A percentile compares a stretch with the other conserved stretches of the same genome.
These are phyloP conservation scores for Clinocottus analis DNA, from an alignment of 2,113 vertebrate species.

Conservation along the genomic window DNA sequence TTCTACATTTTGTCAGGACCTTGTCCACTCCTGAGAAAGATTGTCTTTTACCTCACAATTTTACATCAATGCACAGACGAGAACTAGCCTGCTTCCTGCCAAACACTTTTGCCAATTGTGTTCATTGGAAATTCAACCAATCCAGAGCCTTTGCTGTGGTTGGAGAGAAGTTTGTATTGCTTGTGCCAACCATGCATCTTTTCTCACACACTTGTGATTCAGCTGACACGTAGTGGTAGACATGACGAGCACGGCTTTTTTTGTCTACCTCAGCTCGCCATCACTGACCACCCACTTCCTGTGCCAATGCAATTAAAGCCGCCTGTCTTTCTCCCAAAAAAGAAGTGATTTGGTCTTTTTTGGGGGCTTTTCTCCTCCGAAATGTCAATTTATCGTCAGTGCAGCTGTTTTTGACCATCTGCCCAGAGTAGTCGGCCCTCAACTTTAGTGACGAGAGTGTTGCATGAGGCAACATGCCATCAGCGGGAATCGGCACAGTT, in stretches of 20 bases:
- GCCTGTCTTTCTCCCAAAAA: not conserved
- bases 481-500: too few species aligned
- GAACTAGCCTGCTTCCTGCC: not conserved
- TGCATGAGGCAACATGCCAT: not conserved
- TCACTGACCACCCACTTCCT: constrained; percentile 11
- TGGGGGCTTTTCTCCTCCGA: not conserved
- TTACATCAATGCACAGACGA: not conserved
- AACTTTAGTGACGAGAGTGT: not conserved
- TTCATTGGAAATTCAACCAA: not conserved
- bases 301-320: constrained; percentile 11
- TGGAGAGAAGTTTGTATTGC: not conserved
- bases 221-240: constrained; percentile 9
- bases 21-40: not conserved
- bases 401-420: not conserved
- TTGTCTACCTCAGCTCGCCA: not conserved
- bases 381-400: not conserved
- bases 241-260: not conserved
- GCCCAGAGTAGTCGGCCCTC: not conserved
- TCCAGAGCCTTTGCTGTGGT: not conserved
- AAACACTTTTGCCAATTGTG: not conserved
- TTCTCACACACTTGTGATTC: constrained; percentile 1
- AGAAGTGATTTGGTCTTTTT: not conserved
- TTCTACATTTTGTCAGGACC: not conserved
- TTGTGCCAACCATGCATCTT: constrained; percentile 3
- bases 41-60: constrained; percentile 1